A percentile compares a stretch with the other conserved stretches of the same genome.
Conservation (phyloP, 2,113 vertebrate genomes). For the Loxodonta africana region DNA sequence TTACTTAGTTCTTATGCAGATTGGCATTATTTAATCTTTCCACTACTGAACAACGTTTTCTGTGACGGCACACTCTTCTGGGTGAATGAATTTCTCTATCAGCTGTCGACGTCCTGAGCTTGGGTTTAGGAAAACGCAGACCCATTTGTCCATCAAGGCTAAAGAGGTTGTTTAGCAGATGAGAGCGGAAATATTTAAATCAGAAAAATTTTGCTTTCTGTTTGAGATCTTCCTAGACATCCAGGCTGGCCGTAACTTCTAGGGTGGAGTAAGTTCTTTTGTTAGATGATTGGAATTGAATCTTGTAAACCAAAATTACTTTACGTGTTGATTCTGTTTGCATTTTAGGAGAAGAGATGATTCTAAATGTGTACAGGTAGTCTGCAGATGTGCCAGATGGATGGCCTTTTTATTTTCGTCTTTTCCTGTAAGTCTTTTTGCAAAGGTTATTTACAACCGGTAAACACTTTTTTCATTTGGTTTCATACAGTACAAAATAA, state of each 20-base stretch:
- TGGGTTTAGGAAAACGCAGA: constrained; percentile 68
- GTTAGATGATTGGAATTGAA: constrained; percentile 49
- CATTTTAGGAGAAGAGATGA: background rate
- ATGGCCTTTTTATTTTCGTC: background rate
- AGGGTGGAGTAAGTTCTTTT: constrained; percentile 53
- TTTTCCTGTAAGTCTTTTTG: background rate
- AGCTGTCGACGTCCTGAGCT: constrained; percentile 63
- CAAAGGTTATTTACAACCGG: background rate
- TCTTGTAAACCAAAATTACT: constrained; percentile 6
- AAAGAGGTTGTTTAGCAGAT: constrained; percentile 48
- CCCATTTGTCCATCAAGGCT: constrained; percentile 57
- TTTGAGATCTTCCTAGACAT: constrained; percentile 45
- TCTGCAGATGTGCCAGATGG: background rate
- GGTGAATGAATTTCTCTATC: constrained; percentile 73
- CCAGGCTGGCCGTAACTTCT: constrained; percentile 4
- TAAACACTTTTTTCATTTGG: background rate
- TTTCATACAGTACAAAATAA: background rate
- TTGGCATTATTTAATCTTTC: constrained; percentile 69
- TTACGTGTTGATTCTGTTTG: constrained; percentile 47
- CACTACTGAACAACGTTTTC: constrained; percentile 51
- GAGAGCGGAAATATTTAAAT: constrained; percentile 55
- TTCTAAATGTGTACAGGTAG: constrained; percentile 2
- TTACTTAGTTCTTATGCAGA: constrained; percentile 59
- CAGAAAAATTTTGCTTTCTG: constrained; percentile 62
- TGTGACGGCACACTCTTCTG: constrained; percentile 65